Conservation (phyloP, 1,140 invertebrate species). For the Brachionus asplanchnoidis region DNA sequence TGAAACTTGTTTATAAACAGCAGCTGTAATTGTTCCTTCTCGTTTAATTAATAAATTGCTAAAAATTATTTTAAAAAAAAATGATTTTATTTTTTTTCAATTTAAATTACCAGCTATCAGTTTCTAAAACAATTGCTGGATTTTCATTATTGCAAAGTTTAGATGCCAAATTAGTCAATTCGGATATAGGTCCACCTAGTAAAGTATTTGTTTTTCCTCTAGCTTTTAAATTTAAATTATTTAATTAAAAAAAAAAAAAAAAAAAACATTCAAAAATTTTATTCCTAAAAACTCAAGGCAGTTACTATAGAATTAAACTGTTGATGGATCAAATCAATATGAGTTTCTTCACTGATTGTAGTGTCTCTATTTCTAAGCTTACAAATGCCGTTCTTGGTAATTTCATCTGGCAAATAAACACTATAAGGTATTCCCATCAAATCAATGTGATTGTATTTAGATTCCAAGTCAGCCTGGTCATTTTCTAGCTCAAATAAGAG, state of each 20-base stretch:
- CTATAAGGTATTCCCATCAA: conserved; percentile 28
- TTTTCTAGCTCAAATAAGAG: background rate
- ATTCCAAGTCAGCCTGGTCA: background rate
- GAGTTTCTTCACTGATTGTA: conserved; percentile 1
- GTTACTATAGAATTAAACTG: conserved; percentile 15
- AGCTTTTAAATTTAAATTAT: background rate
- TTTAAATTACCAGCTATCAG: conserved; percentile 34
- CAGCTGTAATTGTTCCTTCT: conserved; percentile 28
- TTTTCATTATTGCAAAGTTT: conserved; percentile 31
- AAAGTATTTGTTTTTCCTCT: conserved; percentile 27
- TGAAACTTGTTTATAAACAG: conserved; percentile 38
- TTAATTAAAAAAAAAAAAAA: background rate
- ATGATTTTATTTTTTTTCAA: background rate
- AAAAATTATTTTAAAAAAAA: background rate
- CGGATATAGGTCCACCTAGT: conserved; percentile 17
- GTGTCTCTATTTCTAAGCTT: conserved; percentile 23
- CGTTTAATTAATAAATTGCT: conserved; percentile 34
- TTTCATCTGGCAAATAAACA: background rate
- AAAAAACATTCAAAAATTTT: conserved; percentile 20
- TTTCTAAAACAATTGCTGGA: conserved; percentile 32
- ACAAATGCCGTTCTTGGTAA: conserved; percentile 25
- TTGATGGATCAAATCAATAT: background rate
- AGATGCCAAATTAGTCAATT: conserved; percentile 25
- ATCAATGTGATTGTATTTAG: conserved; percentile 9
- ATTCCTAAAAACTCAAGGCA: background rate